Base-by-base conservation (phyloP, 2,113 vertebrate genomes). In the Lepisosteus osseus region DNA sequence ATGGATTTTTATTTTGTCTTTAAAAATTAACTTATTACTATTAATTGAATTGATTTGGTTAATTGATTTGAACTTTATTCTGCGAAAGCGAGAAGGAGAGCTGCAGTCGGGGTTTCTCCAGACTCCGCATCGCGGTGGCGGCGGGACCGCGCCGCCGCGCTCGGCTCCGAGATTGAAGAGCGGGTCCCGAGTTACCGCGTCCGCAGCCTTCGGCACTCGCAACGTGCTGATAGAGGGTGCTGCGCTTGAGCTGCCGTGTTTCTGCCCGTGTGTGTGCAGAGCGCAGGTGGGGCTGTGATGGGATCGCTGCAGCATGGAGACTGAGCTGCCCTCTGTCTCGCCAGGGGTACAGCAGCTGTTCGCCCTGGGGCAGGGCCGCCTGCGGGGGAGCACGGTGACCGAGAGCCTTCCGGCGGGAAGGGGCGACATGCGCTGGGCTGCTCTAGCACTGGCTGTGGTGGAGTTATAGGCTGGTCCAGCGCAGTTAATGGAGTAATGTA, bases 261-360 rank as follows among this genome's bases (percentile, higher is more conserved):
- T 4, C 4, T 59, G 12, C 2, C 12, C 15, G 11, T 59, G 5
- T 59, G 57, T 15, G 14, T 59, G 57, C 57, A 59, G 14, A 6
- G 57, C 57, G 14, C 12, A 15, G 14, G 14, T 5, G 3, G 57
- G 12, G 9, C 57, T 13, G 11, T 59, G 12, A 59, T 59, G 11
- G 57, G n/a, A 59, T 59, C 57, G 11, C 57, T 59, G 57, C n/a
- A 59, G 57, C 57, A 59, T 59, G 57, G 14, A n/a, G n/a, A 59
- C 12, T n/a, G 3, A 59, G 14, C 13, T 59, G 57, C 57, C 57
- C 57, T 59, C 57, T 7, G 14, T 3, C 57, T 59, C 57, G 14
- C 57, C 14, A n/a, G 57, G n/a, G 57, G n/a, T 59, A 14, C 5
- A 59, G 57, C 57, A 59, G 57, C 57, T 5, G 57, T 13, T 59